phyloP scores from a whole-genome alignment of 2,797 vertebrate genomes.

The Chrysocyon brachyurus region DNA sequence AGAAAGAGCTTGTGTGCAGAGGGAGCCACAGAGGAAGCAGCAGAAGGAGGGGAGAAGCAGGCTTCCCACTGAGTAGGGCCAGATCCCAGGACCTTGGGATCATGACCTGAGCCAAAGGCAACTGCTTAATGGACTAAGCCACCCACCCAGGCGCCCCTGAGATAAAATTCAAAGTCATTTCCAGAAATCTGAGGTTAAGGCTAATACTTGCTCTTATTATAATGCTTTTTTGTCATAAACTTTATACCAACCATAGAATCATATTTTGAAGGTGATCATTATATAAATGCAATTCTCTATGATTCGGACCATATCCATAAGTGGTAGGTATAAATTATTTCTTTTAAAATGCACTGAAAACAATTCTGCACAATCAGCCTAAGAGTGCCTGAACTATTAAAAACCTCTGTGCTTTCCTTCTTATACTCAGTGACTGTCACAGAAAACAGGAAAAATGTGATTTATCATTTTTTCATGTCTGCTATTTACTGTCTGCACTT shows the following conservation, averaged over 20 bases:
- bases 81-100: no score
- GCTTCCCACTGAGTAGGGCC: no score
- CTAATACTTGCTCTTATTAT: neutral
- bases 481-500: neutral
- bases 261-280: neutral
- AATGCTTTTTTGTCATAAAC: neutral
- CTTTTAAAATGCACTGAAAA: neutral
- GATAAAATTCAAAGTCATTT: neutral
- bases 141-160: neutral
- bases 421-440: neutral
- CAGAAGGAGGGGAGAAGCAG: no score
- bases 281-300: neutral
- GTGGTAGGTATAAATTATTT: neutral
- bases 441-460: neutral
- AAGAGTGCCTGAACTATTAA: neutral
- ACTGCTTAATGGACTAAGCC: no score
- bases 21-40: no score
- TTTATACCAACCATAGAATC: neutral
- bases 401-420: neutral
- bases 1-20: no score
- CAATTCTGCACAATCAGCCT: neutral
- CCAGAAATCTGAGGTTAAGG: neutral
- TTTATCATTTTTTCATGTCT: neutral
- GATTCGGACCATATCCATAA: neutral
- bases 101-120: no score